These are phyloP conservation scores for Anas flavirostris DNA, from an alignment of 2,797 vertebrate species.

Conservation along the genomic window DNA sequence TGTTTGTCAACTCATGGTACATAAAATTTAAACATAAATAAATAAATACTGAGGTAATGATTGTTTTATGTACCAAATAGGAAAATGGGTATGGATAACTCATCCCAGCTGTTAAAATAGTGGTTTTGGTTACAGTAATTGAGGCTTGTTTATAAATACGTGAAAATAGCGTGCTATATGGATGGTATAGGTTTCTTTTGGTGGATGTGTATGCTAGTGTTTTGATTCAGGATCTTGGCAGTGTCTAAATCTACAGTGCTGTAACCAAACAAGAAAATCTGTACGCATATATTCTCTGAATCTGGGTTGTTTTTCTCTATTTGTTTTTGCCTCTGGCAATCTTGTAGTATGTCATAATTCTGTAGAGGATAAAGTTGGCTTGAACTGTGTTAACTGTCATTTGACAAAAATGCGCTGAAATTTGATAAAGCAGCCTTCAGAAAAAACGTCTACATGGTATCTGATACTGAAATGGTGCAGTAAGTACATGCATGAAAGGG, in stretches of 20 bases:
- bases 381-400: not conserved
- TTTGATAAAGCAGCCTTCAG: constrained; percentile 5
- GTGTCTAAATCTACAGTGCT: not conserved
- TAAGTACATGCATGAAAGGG: not conserved
- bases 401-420: constrained; percentile 37
- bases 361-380: constrained; percentile 19
- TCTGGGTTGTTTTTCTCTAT: not conserved
- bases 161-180: not conserved
- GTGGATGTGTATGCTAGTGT: not conserved
- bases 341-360: not conserved
- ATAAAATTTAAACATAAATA: not conserved
- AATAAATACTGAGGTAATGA: not conserved
- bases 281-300: not conserved
- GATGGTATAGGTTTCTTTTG: not conserved
- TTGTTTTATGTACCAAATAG: not conserved
- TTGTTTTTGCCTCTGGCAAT: not conserved
- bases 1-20: not conserved
- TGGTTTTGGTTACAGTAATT: not conserved
- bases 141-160: not conserved
- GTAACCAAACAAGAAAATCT: not conserved
- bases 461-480: not conserved
- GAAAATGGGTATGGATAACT: not conserved
- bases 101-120: not conserved
- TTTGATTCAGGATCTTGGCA: not conserved
- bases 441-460: not conserved